phyloP scores from a whole-genome alignment of 2,113 vertebrate genomes.

The Toxotes jaculatrix region DNA sequence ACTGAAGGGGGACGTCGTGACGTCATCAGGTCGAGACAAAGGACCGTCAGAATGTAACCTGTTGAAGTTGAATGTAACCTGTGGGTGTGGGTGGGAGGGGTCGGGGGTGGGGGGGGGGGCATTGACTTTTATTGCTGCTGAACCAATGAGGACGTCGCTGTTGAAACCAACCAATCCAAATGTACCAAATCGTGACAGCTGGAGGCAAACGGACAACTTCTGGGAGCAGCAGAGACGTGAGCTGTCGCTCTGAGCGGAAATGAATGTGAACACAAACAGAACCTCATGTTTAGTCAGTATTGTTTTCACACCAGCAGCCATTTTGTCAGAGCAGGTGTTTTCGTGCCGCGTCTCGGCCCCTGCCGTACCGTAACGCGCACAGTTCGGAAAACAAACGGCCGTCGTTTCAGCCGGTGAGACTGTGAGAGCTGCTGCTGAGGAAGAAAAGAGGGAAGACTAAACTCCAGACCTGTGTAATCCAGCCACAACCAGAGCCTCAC shows the following conservation, averaged over 20 bases:
- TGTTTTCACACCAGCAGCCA: background rate
- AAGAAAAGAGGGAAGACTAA: background rate
- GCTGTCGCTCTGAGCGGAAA: background rate
- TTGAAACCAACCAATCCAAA: slow-evolving; percentile 30
- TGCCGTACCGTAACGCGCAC: background rate
- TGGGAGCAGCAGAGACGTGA: background rate
- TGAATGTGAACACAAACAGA: background rate
- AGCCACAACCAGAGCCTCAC: slow-evolving; percentile 22
- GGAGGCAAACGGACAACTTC: background rate
- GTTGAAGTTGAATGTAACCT: slow-evolving; percentile 54
- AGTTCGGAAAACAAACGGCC: background rate
- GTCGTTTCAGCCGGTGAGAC: no score
- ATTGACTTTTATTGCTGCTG: slow-evolving; percentile 53
- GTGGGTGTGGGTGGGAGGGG: background rate
- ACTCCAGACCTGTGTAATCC: background rate
- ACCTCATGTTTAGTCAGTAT: slow-evolving; percentile 22
- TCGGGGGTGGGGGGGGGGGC: background rate
- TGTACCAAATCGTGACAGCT: slow-evolving; percentile 42
- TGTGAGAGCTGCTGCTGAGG: no score
- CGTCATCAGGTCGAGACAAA: slow-evolving; percentile 21
- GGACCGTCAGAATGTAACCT: slow-evolving; percentile 39
- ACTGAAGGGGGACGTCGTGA: slow-evolving; percentile 36
- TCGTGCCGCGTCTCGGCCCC: no score
- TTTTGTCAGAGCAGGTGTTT: background rate
- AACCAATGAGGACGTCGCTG: slow-evolving; percentile 43